Conservation (phyloP, 35 echinoderm and acorn worm species). For the Ophioderma brevispina region DNA sequence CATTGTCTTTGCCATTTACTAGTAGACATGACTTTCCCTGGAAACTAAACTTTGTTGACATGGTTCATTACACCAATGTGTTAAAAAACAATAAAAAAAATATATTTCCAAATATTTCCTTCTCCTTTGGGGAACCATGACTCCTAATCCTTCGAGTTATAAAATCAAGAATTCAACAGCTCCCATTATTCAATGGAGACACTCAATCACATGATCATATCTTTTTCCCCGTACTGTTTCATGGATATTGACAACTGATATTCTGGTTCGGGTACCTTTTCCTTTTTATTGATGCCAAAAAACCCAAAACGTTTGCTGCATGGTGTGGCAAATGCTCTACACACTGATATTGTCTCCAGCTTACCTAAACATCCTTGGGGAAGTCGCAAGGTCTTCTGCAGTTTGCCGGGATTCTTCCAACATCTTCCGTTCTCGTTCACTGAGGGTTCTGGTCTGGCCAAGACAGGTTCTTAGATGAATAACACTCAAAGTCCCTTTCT, state of each 20-base stretch:
- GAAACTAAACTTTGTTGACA: background rate
- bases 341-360: background rate
- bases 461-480: background rate
- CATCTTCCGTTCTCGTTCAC: background rate
- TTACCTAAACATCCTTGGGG: background rate
- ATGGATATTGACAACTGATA: background rate
- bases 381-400: background rate
- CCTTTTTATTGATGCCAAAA: background rate
- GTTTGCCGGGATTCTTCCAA: background rate
- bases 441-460: background rate
- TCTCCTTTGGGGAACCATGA: background rate
- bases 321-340: background rate
- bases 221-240: background rate
- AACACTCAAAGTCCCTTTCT: background rate
- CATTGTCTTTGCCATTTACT: background rate
- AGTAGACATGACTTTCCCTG: background rate
- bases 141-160: background rate
- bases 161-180: background rate
- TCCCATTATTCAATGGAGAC: background rate
- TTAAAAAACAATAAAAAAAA: too few relatives aligned
- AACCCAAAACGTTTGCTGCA: background rate
- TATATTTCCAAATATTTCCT: background rate
- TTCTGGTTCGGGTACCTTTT: background rate
- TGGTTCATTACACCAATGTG: background rate
- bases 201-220: background rate